These are phyloP conservation scores for Stigmatopora argus DNA, from an alignment of 2,113 vertebrate species.

Conservation along the genomic window DNA sequence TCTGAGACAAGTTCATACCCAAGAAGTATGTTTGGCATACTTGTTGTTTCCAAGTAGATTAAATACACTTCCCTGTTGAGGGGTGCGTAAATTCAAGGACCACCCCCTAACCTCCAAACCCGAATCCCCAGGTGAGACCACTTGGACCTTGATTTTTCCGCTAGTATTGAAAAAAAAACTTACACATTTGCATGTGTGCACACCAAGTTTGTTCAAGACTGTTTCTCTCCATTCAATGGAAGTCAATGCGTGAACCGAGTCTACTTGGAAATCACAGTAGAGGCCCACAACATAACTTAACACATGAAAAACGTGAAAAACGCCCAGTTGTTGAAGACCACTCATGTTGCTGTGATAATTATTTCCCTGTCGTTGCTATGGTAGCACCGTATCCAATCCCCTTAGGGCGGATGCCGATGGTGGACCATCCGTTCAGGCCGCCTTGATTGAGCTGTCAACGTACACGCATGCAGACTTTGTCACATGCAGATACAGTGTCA, in stretches of 20 bases:
- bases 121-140: neutral
- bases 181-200: too few relatives aligned
- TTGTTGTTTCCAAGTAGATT: neutral
- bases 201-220: too few relatives aligned
- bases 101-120: neutral
- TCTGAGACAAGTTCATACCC: neutral
- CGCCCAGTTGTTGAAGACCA: neutral
- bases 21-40: neutral
- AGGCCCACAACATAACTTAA: too few relatives aligned
- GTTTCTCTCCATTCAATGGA: too few relatives aligned
- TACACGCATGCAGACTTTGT: conserved; percentile 9
- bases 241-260: too few relatives aligned
- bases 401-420: conserved; percentile 37
- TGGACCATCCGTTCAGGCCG: conserved; percentile 51
- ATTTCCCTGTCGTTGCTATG: conserved; percentile 48
- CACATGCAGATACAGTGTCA: conserved; percentile 40
- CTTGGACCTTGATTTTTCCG: neutral
- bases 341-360: conserved; percentile 39
- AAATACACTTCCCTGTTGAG: neutral
- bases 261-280: too few relatives aligned
- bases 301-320: too few relatives aligned
- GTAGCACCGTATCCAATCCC: conserved; percentile 51
- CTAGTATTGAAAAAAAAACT: neutral
- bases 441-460: conserved; percentile 63
- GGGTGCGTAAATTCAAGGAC: neutral